phyloP scores from a whole-genome alignment of 2,888 invertebrate genomes.

The Philaethria dido region DNA sequence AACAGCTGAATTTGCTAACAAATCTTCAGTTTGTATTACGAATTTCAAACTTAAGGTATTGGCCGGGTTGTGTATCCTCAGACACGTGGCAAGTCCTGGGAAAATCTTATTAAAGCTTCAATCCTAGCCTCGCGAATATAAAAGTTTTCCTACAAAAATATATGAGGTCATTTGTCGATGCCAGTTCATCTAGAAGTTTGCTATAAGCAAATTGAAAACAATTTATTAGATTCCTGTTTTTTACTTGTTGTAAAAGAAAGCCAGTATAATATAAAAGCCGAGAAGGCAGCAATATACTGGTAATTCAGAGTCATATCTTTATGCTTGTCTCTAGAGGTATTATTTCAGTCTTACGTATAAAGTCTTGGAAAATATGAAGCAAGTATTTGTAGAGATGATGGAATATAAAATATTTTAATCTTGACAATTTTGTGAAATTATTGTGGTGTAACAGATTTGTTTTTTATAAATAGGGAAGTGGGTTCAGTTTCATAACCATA shows the following conservation, averaged over 20 bases:
- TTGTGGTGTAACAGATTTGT: no score
- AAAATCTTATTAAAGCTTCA: constrained; percentile 42
- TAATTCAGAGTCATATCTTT: constrained; percentile 34
- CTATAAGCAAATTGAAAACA: constrained; percentile 31
- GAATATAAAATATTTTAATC: not conserved
- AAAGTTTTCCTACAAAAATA: constrained; percentile 36
- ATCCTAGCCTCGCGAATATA: constrained; percentile 31
- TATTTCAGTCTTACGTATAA: constrained; percentile 10
- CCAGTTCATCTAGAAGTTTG: constrained; percentile 28
- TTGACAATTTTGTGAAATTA: not conserved
- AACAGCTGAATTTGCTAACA: constrained; percentile 15
- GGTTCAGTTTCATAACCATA: no score
- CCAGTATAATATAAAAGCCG: constrained; percentile 7
- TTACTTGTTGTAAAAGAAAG: constrained; percentile 7
- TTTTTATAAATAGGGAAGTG: no score
- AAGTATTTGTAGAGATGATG: not conserved
- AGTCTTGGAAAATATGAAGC: constrained; percentile 3
- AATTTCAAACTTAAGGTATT: constrained; percentile 34
- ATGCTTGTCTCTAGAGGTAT: constrained; percentile 18
- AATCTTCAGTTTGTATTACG: constrained; percentile 22
- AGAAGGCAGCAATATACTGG: constrained; percentile 17
- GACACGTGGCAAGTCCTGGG: constrained; percentile 36
- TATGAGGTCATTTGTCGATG: constrained; percentile 34
- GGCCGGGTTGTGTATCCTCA: constrained; percentile 26
- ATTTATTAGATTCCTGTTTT: constrained; percentile 29